Evolutionary conservation across 2,888 invertebrate species (phyloP).

Genomic region (Microctonus brassicae): DNA sequence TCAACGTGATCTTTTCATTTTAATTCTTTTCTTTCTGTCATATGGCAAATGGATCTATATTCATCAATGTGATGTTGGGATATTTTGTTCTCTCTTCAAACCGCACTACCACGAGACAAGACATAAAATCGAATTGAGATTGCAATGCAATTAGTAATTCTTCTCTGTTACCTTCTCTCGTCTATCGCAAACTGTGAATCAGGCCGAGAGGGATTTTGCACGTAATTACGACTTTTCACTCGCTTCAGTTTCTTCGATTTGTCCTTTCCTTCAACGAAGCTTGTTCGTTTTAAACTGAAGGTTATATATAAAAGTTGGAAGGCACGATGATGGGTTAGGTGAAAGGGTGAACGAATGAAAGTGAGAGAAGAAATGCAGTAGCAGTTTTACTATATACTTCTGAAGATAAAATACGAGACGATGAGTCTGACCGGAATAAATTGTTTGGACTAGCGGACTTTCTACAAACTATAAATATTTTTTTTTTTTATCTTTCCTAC

Average conservation of each 20-base stretch:
- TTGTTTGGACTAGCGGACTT: constrained; percentile 32
- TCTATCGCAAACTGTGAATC: not conserved
- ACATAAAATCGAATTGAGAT: constrained; percentile 43
- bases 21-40: constrained; percentile 17
- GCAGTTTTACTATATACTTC: not conserved
- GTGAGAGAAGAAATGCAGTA: not conserved
- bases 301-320: constrained; percentile 19
- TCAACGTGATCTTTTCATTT: constrained; percentile 11
- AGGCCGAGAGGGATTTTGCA: constrained; percentile 23
- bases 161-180: not conserved
- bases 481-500: not conserved
- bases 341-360: not conserved
- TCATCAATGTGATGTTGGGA: not conserved
- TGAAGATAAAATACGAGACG: constrained; percentile 11
- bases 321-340: constrained; percentile 13
- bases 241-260: constrained; percentile 38
- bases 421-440: constrained; percentile 34
- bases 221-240: constrained; percentile 47
- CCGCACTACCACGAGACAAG: constrained; percentile 24
- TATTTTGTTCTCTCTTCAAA: constrained; percentile 18
- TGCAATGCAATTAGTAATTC: constrained; percentile 42
- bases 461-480: constrained; percentile 14
- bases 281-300: constrained; percentile 36
- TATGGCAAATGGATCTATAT: not conserved
- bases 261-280: constrained; percentile 20